These are phyloP conservation scores for Cherax destructor DNA, from an alignment of 1,140 invertebrate species.

Conservation along the genomic window DNA sequence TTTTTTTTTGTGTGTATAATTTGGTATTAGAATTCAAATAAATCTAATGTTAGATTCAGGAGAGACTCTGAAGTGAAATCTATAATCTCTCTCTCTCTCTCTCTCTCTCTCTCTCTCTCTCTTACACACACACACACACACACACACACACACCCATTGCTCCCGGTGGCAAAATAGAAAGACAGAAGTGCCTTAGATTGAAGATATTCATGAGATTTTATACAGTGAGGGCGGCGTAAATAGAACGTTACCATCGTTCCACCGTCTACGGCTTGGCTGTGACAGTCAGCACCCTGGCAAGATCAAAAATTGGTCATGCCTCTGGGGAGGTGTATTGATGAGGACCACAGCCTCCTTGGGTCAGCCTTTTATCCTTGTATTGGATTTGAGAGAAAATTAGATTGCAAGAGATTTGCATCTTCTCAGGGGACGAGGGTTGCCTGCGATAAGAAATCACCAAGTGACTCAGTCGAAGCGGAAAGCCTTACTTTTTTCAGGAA, in stretches of 20 bases:
- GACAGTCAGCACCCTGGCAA: neutral
- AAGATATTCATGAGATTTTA: neutral
- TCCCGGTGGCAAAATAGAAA: neutral
- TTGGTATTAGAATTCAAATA: too few species aligned
- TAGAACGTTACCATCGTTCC: neutral
- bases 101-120: too few species aligned
- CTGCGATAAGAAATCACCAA: neutral
- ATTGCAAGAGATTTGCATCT: neutral
- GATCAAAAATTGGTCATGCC: constrained; percentile 2
- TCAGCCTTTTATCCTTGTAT: neutral
- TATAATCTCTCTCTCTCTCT: too few species aligned
- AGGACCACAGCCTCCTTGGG: neutral
- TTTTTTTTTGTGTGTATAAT: too few species aligned
- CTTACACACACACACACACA: too few species aligned
- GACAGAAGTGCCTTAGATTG: neutral
- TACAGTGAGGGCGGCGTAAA: neutral
- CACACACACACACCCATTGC: neutral
- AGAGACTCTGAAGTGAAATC: too few species aligned
- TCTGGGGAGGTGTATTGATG: neutral
- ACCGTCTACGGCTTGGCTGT: neutral
- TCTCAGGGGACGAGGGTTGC: neutral
- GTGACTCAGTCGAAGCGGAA: neutral
- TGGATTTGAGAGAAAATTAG: constrained; percentile 14
- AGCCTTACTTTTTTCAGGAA: too few species aligned
- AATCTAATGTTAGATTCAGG: too few species aligned